Evolutionary conservation across 2,888 invertebrate species (phyloP), one percentile per base, ranked within the genome.

Genomic region (Pediacus dermestoides): DNA sequence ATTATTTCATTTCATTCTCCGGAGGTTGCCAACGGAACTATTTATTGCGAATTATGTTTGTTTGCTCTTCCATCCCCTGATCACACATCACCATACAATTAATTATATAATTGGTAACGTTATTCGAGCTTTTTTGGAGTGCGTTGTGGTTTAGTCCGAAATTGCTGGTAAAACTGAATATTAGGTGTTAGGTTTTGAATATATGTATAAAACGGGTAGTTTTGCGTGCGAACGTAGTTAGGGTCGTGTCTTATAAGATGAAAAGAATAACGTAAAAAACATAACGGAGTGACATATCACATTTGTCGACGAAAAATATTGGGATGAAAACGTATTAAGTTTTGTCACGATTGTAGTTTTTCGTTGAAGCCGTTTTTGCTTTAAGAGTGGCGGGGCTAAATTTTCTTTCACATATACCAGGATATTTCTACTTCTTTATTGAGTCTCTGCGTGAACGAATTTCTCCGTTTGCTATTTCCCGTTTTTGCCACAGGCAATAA

Each of bases 391-490:
- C 30, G 16, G 27, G 34, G 33, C 47, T 50, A 46, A 50, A 49
- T 44, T 50, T 50, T 40, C 42, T 28, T 31, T 21, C 34, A 36
- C 37, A 37, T 42, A 44, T 46, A 3, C 11, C 30, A 18, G 37
- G 33, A 39, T 40, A 49, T 48, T 43, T 48, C 41, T 34, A 37
- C 44, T 34, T 42, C 45, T 50, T 44, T 48, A 46, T 50, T 36
- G 48, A 46, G 39, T 36, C 42, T 30, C 31, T 25, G 21, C 32
- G 23, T 31, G 46, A 44, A 42, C 44, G 42, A 41, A 41, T 44
- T 49, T 37, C 35, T 34, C 14, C 34, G 33, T 40, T 37, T 32
- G 41, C 32, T 28, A 10, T 31, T 30, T 15, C 26, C 10, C 12
- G 26, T 30, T 42, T 34, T 27, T n/a, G n/a, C n/a, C n/a, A n/a